These are phyloP conservation scores for Alligator sinensis DNA, from an alignment of 2,113 vertebrate species.

Conservation along the genomic window DNA sequence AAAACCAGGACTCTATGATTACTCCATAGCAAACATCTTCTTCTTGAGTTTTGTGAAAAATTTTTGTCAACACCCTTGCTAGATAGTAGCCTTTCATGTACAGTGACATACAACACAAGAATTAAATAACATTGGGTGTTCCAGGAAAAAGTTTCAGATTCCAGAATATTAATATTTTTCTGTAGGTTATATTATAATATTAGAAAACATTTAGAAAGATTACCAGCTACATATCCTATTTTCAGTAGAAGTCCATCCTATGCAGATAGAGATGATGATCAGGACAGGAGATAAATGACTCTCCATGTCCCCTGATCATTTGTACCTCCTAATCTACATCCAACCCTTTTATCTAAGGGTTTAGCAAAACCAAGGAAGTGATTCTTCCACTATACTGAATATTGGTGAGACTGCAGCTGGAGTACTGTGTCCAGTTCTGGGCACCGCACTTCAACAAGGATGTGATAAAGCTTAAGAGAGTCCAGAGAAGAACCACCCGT, in stretches of 20 bases:
- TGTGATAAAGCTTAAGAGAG: too few relatives aligned
- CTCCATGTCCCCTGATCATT: neutral
- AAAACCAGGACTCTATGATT: neutral
- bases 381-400: too few relatives aligned
- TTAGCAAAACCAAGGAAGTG: too few relatives aligned
- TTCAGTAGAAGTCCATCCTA: neutral
- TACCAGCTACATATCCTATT: neutral
- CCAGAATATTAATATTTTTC: neutral
- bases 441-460: too few relatives aligned
- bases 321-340: neutral
- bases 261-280: neutral
- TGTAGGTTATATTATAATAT: neutral
- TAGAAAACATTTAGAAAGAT: neutral
- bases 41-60: neutral
- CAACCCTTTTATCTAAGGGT: too few relatives aligned
- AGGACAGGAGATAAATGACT: neutral
- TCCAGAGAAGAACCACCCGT: too few relatives aligned
- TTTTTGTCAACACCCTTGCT: neutral
- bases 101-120: neutral
- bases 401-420: too few relatives aligned
- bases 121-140: neutral
- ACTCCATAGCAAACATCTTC: neutral
- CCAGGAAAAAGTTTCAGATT: neutral
- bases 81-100: neutral
- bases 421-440: too few relatives aligned